Percentiles rank a stretch among this genome's conserved stretches.
Conservation (phyloP, 2,888 invertebrate genomes). For the Leptura quadrifasciata region DNA sequence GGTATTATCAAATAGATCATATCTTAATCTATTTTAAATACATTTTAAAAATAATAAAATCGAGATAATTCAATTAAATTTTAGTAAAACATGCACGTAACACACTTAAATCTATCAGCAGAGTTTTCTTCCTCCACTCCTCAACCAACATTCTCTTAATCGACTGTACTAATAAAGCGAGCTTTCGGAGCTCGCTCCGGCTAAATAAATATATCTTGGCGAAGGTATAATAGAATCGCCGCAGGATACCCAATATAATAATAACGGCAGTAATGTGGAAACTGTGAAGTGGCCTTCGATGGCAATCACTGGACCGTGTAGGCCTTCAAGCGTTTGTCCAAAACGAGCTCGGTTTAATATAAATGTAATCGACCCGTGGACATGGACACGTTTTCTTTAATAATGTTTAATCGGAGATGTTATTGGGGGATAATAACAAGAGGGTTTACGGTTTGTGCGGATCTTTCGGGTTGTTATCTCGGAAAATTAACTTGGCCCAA, state of each 20-base stretch:
- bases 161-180: neutral
- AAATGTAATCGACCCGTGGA: constrained; percentile 8
- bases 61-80: too few species aligned
- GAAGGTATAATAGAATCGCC: constrained; percentile 5
- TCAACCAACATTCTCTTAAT: neutral
- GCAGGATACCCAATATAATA: constrained; percentile 24
- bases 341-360: constrained; percentile 9
- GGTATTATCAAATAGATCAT: too few species aligned
- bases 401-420: constrained; percentile 30
- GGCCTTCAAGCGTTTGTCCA: neutral
- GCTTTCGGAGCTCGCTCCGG: neutral
- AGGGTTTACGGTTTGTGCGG: constrained; percentile 3
- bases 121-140: neutral
- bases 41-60: too few species aligned
- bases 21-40: too few species aligned
- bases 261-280: constrained; percentile 25
- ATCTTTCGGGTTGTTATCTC: neutral
- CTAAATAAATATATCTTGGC: constrained; percentile 10
- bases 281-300: constrained; percentile 12
- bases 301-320: constrained; percentile 4
- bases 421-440: constrained; percentile 21
- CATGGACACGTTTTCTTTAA: constrained; percentile 16
- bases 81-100: too few species aligned
- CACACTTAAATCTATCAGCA: too few species aligned
- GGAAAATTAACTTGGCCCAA: neutral